A percentile compares a stretch with the other conserved stretches of the same genome.
These are phyloP conservation scores for Clamator glandarius DNA, from an alignment of 2,797 vertebrate species.

Conservation along the genomic window DNA sequence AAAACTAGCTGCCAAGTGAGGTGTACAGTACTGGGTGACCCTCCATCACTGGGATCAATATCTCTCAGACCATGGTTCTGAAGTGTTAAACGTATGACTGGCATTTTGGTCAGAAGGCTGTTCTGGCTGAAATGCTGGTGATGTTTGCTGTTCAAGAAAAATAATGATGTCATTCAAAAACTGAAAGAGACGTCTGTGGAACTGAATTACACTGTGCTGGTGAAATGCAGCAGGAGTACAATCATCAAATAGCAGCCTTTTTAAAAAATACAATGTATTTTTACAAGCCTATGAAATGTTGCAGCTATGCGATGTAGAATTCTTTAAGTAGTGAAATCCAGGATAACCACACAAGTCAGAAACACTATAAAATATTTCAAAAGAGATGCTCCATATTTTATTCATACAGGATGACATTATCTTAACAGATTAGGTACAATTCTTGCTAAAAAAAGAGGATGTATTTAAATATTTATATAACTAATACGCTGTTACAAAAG, in stretches of 20 bases:
- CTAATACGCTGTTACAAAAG: neutral
- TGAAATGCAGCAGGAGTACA: neutral
- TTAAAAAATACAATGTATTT: neutral
- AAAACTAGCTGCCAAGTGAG: neutral
- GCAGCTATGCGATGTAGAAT: neutral
- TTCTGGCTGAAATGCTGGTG: neutral
- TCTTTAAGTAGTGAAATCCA: neutral
- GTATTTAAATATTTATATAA: constrained; percentile 35
- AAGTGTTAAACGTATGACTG: neutral
- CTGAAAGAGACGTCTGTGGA: neutral
- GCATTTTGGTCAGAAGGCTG: constrained; percentile 13
- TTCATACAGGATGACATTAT: neutral
- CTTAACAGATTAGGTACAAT: neutral
- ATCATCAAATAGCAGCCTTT: neutral
- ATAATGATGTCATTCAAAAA: neutral
- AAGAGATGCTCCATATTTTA: neutral
- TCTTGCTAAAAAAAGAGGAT: neutral
- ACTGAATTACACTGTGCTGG: neutral
- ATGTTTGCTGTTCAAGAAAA: neutral
- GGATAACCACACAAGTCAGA: neutral
- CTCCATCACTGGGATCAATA: neutral
- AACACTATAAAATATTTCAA: neutral
- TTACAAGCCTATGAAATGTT: neutral
- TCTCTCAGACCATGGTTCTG: rapidly evolving
- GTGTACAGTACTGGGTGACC: neutral